Evolutionary conservation across 2,797 vertebrate species (phyloP), one percentile per base, ranked within the genome.

Genomic region (Vipera latastei): DNA sequence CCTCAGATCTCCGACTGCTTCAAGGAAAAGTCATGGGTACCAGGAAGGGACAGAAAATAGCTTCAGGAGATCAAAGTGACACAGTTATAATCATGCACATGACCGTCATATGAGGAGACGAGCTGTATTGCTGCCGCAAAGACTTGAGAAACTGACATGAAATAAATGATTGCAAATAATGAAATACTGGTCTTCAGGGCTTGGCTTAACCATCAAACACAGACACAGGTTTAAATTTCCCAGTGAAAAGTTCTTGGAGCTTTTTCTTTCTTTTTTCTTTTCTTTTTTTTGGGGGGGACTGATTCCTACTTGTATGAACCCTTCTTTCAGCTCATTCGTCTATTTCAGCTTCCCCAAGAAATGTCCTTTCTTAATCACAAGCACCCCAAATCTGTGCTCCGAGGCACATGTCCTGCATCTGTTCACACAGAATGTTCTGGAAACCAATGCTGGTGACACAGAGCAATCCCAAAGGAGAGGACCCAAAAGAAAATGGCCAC

Each of bases 151-250:
- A 91, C 86, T 44, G 56, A 83, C 61, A 32, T 89, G 60, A 91
- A 93, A 91, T 57, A 89, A 93, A 48, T 89, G 88, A 90, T 85
- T 85, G 56, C n/a, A 9, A 83, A 55, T 12, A 61, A 87, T 69
- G 38, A 69, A 48, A 55, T 38, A 38, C 57, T 63, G 51, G 8
- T 55, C 16, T 78, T 60, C 53, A 7, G 28, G 25, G 14, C 32
- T 48, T 51, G 57, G 57, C 16, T 32, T 25, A 51, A 3, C 56
- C 18, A 91, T 38, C 20, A 55, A 61, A 73, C 73, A 28, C 8
- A 13, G 7, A 16, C 13, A 38, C 65, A 56, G 26, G 44, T 63
- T 26, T 57, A 11, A 26, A 48, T 65, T 56, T 48, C 60, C 16
- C 20, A 4, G 48, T 1, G 55, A 0, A 6, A 18, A 1, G 57